These are phyloP conservation scores for Urocynchramus pylzowi DNA, from an alignment of 2,113 vertebrate species.

Conservation along the genomic window DNA sequence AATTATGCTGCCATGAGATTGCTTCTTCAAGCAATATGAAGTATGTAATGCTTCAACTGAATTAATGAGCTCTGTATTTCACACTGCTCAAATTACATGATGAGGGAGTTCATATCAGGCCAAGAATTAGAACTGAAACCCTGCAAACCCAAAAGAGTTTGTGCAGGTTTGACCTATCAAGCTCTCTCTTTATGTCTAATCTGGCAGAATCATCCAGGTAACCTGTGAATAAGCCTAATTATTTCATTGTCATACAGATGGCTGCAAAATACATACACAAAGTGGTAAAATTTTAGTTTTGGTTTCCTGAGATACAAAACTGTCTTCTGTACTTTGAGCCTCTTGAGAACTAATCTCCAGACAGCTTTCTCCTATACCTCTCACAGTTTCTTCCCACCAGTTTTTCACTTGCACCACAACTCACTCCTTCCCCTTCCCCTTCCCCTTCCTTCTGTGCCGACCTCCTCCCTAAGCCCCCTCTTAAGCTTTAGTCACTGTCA, in stretches of 20 bases:
- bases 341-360: not conserved
- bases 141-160: not conserved
- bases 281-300: not conserved
- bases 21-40: not conserved
- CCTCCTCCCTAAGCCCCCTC: not conserved
- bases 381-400: not conserved
- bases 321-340: not conserved
- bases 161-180: not conserved
- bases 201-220: not conserved
- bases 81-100: not conserved
- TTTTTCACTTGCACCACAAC: not conserved
- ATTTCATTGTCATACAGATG: not conserved
- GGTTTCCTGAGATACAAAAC: not conserved
- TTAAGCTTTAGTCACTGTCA: not conserved
- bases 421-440: not conserved
- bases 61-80: not conserved
- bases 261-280: not conserved
- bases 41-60: not conserved
- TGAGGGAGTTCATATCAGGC: not conserved
- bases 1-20: not conserved
- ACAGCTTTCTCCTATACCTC: not conserved
- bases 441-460: not conserved
- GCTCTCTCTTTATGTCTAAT: not conserved
- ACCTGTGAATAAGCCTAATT: not conserved
- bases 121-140: not conserved